Conservation (phyloP, 1,140 invertebrate genomes). For the Mizuhopecten yessoensis region DNA sequence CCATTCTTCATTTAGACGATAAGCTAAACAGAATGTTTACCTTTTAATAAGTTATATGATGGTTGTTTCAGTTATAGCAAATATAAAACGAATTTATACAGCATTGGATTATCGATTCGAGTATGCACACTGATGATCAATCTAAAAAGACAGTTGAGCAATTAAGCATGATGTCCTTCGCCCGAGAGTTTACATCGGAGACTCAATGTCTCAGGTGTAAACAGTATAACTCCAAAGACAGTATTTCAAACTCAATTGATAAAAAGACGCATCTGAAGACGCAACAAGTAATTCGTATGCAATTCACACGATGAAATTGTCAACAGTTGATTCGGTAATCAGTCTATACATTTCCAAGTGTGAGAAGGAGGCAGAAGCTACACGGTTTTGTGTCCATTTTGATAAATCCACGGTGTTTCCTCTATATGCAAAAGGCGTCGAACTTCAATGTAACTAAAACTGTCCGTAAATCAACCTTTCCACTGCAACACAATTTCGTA, state of each 20-base stretch:
- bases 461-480: background rate
- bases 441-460: background rate
- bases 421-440: background rate
- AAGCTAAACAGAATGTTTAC: too few relatives aligned
- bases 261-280: too few relatives aligned
- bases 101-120: too few relatives aligned
- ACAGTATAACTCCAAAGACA: background rate
- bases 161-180: too few relatives aligned
- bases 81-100: too few relatives aligned
- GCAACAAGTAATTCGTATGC: background rate
- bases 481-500: conserved; percentile 21
- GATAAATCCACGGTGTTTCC: background rate
- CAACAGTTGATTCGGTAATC: background rate
- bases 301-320: background rate
- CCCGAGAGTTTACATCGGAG: too few relatives aligned
- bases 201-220: too few relatives aligned
- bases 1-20: too few relatives aligned
- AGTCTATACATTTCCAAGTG: background rate
- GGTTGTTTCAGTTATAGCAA: too few relatives aligned
- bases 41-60: too few relatives aligned
- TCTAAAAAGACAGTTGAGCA: too few relatives aligned
- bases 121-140: too few relatives aligned
- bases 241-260: background rate
- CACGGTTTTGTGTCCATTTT: background rate
- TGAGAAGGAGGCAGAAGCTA: background rate